phyloP scores from a whole-genome alignment of 35 echinoderm and acorn worm genomes.

The Chiridota heheva region DNA sequence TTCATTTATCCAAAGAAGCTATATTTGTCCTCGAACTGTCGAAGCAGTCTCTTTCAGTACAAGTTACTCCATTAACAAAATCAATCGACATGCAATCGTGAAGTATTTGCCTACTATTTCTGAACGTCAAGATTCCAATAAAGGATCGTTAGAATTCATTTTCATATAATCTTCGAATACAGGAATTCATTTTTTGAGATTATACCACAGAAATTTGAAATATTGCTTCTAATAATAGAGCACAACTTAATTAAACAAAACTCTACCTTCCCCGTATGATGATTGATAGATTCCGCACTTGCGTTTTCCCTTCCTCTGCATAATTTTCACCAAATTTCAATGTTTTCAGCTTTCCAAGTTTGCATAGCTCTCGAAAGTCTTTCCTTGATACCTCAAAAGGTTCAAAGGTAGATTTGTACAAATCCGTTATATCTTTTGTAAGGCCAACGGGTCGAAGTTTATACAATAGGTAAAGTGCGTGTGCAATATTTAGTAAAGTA shows the following conservation, averaged over 20 bases:
- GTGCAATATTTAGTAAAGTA: conserved; percentile 47
- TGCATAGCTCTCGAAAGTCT: conserved; percentile 59
- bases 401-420: conserved; percentile 78
- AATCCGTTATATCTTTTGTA: conserved; percentile 70
- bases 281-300: conserved; percentile 64
- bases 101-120: not conserved
- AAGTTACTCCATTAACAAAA: too few species aligned
- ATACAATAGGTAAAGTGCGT: conserved; percentile 58
- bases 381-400: conserved; percentile 68
- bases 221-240: not conserved
- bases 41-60: too few species aligned
- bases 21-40: too few species aligned
- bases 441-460: conserved; percentile 64
- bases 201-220: not conserved
- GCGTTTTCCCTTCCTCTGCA: conserved; percentile 79
- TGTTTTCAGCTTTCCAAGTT: conserved; percentile 64
- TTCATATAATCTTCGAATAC: not conserved
- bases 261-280: conserved; percentile 93
- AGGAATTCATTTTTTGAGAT: not conserved
- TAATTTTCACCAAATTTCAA: conserved; percentile 97
- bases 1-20: too few species aligned
- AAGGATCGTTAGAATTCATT: not conserved
- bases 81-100: too few species aligned
- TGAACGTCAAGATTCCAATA: not conserved
- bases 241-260: not conserved